Evolutionary conservation across 2,113 vertebrate species (phyloP).

Genomic region (Sylvia atricapilla): DNA sequence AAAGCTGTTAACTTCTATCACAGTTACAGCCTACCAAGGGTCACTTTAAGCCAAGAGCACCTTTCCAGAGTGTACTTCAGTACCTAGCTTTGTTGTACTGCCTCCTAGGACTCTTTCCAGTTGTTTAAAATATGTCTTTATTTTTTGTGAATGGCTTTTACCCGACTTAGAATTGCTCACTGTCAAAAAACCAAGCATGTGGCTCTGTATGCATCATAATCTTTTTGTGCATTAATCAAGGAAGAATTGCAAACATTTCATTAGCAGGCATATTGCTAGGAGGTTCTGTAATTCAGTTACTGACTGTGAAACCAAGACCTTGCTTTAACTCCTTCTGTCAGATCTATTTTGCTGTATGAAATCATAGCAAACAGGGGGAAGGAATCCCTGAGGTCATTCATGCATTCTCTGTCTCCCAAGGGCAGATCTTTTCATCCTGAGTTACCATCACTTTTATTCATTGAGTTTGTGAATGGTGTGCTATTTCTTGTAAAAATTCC

Average conservation of each 20-base stretch:
- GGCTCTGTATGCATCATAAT: background rate
- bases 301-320: constrained; percentile 9
- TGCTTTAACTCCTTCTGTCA: constrained; percentile 28
- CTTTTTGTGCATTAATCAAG: background rate
- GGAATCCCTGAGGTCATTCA: constrained; percentile 34
- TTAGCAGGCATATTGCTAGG: background rate
- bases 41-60: background rate
- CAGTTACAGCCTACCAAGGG: background rate
- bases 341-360: constrained; percentile 42
- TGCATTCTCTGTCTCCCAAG: constrained; percentile 29
- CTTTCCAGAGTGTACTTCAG: background rate
- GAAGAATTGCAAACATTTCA: background rate
- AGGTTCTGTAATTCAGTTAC: background rate
- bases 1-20: background rate
- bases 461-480: constrained; percentile 32
- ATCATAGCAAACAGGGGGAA: background rate
- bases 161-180: background rate
- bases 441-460: constrained; percentile 36
- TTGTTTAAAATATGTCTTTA: background rate
- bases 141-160: constrained; percentile 14
- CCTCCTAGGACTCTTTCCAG: background rate
- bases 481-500: constrained; percentile 46
- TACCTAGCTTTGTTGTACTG: background rate
- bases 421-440: constrained; percentile 38
- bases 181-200: background rate